Percentiles rank a stretch among this genome's conserved stretches.
These are phyloP conservation scores for Polyploca ridens DNA, from an alignment of 2,888 invertebrate genomes.

Conservation along the genomic window DNA sequence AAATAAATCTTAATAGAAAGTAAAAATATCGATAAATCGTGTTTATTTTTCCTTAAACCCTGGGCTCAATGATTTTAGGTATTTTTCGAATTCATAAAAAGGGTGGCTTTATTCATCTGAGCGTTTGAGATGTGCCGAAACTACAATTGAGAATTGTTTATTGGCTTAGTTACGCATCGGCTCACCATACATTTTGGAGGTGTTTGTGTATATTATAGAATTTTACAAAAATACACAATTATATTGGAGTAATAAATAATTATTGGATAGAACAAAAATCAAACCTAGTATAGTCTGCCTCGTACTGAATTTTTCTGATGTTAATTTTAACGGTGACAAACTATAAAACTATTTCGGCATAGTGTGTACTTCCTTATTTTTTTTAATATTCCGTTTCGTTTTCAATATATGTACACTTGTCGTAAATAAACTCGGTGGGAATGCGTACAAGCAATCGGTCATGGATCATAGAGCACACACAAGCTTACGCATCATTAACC, in stretches of 20 bases:
- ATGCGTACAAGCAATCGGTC: background rate
- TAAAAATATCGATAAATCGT: background rate
- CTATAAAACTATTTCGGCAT: no score
- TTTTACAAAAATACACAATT: no score
- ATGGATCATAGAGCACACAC: conserved; percentile 7
- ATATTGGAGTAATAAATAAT: no score
- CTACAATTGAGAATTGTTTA: background rate
- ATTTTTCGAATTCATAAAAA: background rate
- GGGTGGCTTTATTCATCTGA: conserved; percentile 1
- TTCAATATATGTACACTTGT: background rate
- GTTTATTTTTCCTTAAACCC: background rate
- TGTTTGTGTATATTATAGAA: no score
- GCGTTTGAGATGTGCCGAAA: background rate
- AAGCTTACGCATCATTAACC: conserved; percentile 6
- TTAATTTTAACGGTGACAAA: no score
- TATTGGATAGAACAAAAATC: no score
- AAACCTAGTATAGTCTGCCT: no score
- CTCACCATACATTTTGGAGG: background rate
- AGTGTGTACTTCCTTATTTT: no score
- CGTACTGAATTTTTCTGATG: no score
- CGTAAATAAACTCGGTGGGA: background rate
- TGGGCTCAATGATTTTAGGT: no score
- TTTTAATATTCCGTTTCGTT: background rate
- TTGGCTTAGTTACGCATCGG: background rate
- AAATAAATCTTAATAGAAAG: background rate